Evolutionary conservation across 1,140 invertebrate species (phyloP).

Genomic region (Nylanderia fulva): DNA sequence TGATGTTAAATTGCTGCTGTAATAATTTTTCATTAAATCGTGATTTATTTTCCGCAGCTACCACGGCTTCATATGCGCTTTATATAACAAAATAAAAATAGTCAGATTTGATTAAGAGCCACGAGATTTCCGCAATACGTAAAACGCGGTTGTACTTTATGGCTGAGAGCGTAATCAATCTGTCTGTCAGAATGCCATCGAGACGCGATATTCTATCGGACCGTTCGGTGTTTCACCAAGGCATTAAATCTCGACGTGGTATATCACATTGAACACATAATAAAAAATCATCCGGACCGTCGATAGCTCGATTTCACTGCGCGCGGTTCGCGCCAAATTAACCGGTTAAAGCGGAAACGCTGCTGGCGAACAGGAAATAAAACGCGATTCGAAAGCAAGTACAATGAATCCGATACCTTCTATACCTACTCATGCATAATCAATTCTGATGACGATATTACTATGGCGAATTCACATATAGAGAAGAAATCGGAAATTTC

Average conservation of each 20-base stretch:
- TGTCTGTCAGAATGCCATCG: conserved; percentile 18
- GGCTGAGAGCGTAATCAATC: conserved; percentile 1
- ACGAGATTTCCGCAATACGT: conserved; percentile 10
- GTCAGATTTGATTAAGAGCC: conserved; percentile 23
- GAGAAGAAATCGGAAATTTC: neutral
- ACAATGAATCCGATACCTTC: conserved; percentile 45
- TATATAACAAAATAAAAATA: conserved; percentile 34
- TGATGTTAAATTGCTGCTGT: conserved; percentile 1
- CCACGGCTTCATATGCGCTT: neutral
- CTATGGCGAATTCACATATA: neutral
- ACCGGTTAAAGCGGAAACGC: conserved; percentile 74
- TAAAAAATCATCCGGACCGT: conserved; percentile 26
- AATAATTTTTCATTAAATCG: conserved; percentile 7
- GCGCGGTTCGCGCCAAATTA: conserved; percentile 70
- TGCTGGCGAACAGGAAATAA: conserved; percentile 58
- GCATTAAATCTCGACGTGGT: conserved; percentile 2
- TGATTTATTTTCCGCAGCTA: conserved; percentile 24
- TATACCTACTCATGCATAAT: conserved; percentile 31
- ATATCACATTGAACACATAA: conserved; percentile 27
- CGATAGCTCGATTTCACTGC: conserved; percentile 66
- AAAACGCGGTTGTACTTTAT: conserved; percentile 22
- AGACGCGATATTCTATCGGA: neutral
- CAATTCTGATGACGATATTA: conserved; percentile 51
- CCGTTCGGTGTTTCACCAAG: neutral
- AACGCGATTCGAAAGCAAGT: conserved; percentile 71